Evolutionary conservation across 2,113 vertebrate species (phyloP), one percentile per base, ranked within the genome.

Genomic region (Apaloderma vittatum): DNA sequence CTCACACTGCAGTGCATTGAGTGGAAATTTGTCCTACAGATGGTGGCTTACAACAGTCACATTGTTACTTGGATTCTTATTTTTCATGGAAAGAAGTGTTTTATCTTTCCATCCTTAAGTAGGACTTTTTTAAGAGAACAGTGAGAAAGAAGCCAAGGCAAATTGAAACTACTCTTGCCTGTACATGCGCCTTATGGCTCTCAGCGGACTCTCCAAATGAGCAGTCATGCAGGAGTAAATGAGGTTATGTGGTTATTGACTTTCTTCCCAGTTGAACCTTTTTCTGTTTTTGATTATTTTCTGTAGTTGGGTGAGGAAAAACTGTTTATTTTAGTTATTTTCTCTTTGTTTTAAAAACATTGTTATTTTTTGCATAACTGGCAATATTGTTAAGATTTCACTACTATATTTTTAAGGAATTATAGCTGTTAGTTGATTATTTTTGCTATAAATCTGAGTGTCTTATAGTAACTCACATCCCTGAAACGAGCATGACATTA

Each of bases 291-390:
- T 51, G 59, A 54, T 58, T 19, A 52, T 46, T 79, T 89, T 8
- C 15, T 66, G 79, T 58, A 63, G 5, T 3, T 0, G 0, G 3
- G 2, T 81, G 24, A 73, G 9, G 9, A 40, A 73, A 83, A 81
- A 7, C 3, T 58, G 57, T 40, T 40, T 40, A 40, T 11, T 40
- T 40, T 40, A 43, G 11, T 14, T 71, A 30, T 2, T 61, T 85
- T 80, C 5, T 62, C 10, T 86, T 83, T 81, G 2, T 55, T 68
- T 81, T 12, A 48, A 87, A 71, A 90, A 27, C 1, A 24, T 15
- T 70, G 30, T 45, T 45, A 17, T 71, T 73, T 74, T 74, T 89
- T 80, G 3, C 32, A 72, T 4, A 32, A 67, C 23, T 58, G 3
- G 8, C 27, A 74, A 70, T 46, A 52, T 34, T 43, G 0, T 23